phyloP scores from a whole-genome alignment of 2,888 invertebrate genomes.

The Taphrorychus bicolor region DNA sequence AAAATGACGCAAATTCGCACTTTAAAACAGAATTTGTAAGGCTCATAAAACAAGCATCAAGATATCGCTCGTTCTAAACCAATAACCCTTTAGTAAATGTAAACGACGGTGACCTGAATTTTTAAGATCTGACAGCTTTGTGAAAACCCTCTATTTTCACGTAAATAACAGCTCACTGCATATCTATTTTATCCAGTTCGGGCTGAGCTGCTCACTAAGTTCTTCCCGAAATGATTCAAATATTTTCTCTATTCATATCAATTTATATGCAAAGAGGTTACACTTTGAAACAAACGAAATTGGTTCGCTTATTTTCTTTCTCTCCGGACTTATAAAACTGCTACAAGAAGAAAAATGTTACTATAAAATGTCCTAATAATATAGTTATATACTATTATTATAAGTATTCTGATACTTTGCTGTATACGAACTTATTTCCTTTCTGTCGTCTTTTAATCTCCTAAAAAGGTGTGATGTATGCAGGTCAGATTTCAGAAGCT shows the following conservation, averaged over 20 bases:
- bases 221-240: not conserved
- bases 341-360: no score
- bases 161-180: not conserved
- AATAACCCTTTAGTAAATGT: not conserved
- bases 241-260: not conserved
- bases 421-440: no score
- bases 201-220: not conserved
- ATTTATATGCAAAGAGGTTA: not conserved
- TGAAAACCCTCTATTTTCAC: not conserved
- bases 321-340: not conserved
- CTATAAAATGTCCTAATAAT: no score
- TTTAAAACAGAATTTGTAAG: no score
- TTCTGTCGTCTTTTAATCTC: conserved; percentile 6
- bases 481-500: conserved; percentile 22
- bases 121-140: not conserved
- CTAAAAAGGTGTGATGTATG: conserved; percentile 16
- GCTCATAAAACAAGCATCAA: not conserved
- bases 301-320: not conserved
- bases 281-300: not conserved
- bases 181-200: not conserved
- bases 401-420: no score
- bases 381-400: no score
- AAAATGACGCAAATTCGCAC: no score
- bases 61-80: not conserved
- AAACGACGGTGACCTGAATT: not conserved